These are phyloP conservation scores for Pseudois nayaur DNA, from an alignment of 2,113 vertebrate species.

Conservation along the genomic window DNA sequence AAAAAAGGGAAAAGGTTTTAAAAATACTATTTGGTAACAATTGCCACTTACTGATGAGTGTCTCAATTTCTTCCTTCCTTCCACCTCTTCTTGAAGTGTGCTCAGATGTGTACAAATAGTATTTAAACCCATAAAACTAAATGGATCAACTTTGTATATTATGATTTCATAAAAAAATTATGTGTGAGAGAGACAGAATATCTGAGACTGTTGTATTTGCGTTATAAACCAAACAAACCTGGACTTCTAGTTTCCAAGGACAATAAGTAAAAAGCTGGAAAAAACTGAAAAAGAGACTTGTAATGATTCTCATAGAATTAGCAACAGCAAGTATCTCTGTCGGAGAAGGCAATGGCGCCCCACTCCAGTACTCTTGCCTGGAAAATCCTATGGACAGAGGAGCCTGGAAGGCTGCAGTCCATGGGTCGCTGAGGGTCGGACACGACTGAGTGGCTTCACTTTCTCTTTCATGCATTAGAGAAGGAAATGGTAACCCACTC, in stretches of 20 bases:
- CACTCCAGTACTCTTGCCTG: no score
- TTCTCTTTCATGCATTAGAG: no score
- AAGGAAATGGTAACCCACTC: no score
- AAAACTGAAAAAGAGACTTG: neutral
- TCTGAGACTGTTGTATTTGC: neutral
- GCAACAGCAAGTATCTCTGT: neutral
- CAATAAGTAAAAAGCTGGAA: neutral
- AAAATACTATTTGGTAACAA: neutral
- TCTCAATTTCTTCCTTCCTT: neutral
- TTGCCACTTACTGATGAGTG: neutral
- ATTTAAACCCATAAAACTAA: neutral
- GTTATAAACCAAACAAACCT: neutral
- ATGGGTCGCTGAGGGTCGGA: no score
- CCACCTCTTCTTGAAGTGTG: neutral
- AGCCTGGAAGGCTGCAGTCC: no score
- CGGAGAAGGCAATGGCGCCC: no score
- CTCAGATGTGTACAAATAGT: neutral
- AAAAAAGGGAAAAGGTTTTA: neutral
- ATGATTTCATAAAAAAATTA: neutral
- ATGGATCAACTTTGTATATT: neutral
- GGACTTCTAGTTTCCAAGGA: neutral
- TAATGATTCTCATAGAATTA: neutral
- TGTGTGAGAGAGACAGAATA: neutral
- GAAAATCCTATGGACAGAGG: no score
- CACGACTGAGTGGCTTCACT: no score